Evolutionary conservation across 2,113 vertebrate genomes (phyloP), one percentile per base, ranked within the genome.

Genomic region (Myotis davidii): DNA sequence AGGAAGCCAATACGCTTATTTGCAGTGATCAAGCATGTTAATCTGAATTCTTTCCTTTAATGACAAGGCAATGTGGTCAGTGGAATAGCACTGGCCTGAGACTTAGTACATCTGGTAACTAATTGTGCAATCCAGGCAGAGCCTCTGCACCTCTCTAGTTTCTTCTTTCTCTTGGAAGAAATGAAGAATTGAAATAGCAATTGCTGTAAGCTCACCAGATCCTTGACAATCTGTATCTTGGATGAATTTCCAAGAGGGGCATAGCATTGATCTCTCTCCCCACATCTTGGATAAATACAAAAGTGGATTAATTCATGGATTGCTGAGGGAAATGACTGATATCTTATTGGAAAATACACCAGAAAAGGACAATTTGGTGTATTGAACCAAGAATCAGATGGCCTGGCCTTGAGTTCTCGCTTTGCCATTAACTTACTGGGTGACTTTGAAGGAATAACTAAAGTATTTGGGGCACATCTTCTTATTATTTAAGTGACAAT

Each of bases 1-100:
- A 64, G 37, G 73, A 39, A 73, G 59, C 16, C 25, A 67, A 73
- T 70, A 56, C 4, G 81, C 48, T 17, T 74, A 73, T 25, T 77
- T 85, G 37, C 14, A 50, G 25, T 85, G 21, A 73, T 32, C 29
- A 94, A 76, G 39, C n/a, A 78, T 61, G 52, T 56, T 90, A 48
- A 70, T 88, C n/a, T 42, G 87, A 65, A 65, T 88, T 90, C 83
- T 93, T 90, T 23, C 18, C 6, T 93, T 20, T 85, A 85, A 42
- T 56, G 79, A 87, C 52, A 93, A 90, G 77, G 25, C 4, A 23
- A 3, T 77, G 18, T 59, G n/a, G 45, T 76, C 42, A 77, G 27
- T 88, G 52, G 64, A 83, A n/a, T 67, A 85, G 9, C 69, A 37
- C 9, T 56, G 37, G 65, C 73, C 34, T 32, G 27, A 50, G 59